A percentile compares a stretch with the other conserved stretches of the same genome.
phyloP scores from a whole-genome alignment of 2,797 vertebrate species.

The Melanogrammus aeglefinus region DNA sequence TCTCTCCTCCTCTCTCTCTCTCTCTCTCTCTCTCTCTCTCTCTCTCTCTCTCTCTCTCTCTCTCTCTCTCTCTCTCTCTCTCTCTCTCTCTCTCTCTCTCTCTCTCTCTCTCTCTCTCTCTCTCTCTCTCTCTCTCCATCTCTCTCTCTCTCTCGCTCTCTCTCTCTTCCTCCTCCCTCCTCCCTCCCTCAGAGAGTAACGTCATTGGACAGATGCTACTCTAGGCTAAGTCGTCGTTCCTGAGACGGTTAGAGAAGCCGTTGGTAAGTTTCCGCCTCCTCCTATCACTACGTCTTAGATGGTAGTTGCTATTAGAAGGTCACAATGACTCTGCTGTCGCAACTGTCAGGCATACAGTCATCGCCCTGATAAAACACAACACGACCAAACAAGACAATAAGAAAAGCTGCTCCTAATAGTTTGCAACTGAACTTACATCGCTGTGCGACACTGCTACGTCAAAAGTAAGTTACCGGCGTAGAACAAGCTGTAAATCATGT shows the following conservation, averaged over 20 bases:
- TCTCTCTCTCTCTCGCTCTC: too few species aligned
- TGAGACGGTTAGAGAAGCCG: not conserved
- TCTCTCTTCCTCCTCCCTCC: not conserved
- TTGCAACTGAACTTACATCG: slow-evolving; percentile 26
- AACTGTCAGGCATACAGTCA: slow-evolving; percentile 55
- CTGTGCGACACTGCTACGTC: slow-evolving; percentile 27
- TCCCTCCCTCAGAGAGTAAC: too few species aligned
- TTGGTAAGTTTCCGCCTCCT: slow-evolving; percentile 79
- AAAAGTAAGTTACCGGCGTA: slow-evolving; percentile 67
- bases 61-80: too few species aligned
- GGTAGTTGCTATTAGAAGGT: slow-evolving; percentile 88
- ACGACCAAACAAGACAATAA: not conserved
- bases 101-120: too few species aligned
- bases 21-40: too few species aligned
- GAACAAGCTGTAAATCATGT: not conserved
- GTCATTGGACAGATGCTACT: too few species aligned
- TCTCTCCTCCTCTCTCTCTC: too few species aligned
- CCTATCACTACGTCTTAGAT: slow-evolving; percentile 62
- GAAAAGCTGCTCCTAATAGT: slow-evolving; percentile 8
- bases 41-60: too few species aligned
- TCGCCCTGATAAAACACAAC: slow-evolving; percentile 38
- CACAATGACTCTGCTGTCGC: slow-evolving; percentile 86
- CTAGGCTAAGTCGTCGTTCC: too few species aligned
- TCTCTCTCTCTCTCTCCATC: too few species aligned
- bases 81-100: too few species aligned